Evolutionary conservation across 2,888 invertebrate genomes (phyloP).

Genomic region (Aleiodes alternator): DNA sequence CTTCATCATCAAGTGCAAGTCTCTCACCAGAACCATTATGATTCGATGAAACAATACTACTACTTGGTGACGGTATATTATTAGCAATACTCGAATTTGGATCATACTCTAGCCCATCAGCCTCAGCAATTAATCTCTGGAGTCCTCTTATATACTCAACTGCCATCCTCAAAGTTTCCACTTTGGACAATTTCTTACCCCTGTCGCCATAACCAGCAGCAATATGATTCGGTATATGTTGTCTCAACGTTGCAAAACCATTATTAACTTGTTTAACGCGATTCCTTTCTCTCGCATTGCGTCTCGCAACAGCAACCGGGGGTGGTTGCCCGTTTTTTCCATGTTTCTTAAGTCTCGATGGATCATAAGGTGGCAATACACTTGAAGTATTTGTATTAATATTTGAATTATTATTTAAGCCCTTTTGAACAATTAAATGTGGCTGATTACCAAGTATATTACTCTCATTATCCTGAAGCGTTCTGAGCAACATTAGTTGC

Average conservation of each 20-base stretch:
- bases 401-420: slow-evolving; percentile 34
- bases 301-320: slow-evolving; percentile 88
- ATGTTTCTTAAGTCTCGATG: slow-evolving; percentile 75
- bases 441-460: slow-evolving; percentile 69
- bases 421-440: slow-evolving; percentile 63
- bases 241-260: slow-evolving; percentile 90
- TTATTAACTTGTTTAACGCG: slow-evolving; percentile 95
- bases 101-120: slow-evolving; percentile 78
- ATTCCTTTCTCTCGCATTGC: slow-evolving; percentile 95
- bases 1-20: slow-evolving; percentile 76
- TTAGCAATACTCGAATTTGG: slow-evolving; percentile 71
- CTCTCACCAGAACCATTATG: slow-evolving; percentile 74
- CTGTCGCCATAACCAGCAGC: slow-evolving; percentile 82
- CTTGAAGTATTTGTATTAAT: slow-evolving; percentile 50
- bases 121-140: slow-evolving; percentile 84
- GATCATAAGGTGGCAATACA: slow-evolving; percentile 75
- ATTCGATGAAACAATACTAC: slow-evolving; percentile 72
- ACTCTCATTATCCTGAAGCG: slow-evolving; percentile 71
- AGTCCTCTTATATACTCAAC: slow-evolving; percentile 92
- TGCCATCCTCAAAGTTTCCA: slow-evolving; percentile 92
- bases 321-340: slow-evolving; percentile 79
- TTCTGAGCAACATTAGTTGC: slow-evolving; percentile 71
- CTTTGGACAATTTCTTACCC: slow-evolving; percentile 90
- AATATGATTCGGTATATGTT: slow-evolving; percentile 90
- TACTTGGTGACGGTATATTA: slow-evolving; percentile 73